These are phyloP conservation scores for Harpegnathos saltator DNA, from an alignment of 1,140 invertebrate genomes.

Conservation along the genomic window DNA sequence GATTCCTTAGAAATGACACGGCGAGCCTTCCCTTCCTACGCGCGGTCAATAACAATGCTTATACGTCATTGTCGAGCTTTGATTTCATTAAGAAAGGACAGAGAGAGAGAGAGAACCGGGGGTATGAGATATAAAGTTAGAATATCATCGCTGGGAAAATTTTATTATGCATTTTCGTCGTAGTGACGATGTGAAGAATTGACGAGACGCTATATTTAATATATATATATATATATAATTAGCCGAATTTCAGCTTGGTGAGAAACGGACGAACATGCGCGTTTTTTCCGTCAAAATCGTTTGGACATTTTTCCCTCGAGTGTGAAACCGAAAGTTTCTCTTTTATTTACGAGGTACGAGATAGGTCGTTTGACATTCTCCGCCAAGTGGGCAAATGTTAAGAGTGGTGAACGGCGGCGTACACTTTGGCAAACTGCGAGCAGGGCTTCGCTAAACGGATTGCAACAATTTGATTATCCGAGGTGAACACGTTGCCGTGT, in stretches of 20 bases:
- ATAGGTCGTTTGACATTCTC: conserved; percentile 20
- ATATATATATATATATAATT: no score
- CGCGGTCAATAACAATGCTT: conserved; percentile 76
- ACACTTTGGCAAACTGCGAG: conserved; percentile 34
- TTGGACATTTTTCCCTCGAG: background rate
- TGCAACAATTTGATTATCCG: conserved; percentile 82
- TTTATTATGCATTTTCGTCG: background rate
- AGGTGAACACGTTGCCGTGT: conserved; percentile 46
- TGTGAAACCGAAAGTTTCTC: background rate
- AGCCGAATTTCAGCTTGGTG: background rate
- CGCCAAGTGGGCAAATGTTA: conserved; percentile 31
- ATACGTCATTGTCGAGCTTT: conserved; percentile 44
- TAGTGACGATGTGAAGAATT: background rate
- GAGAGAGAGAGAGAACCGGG: no score
- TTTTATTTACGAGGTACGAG: background rate
- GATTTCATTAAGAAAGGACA: conserved; percentile 27
- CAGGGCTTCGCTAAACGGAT: conserved; percentile 84
- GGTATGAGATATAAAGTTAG: no score
- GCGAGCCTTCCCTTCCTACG: conserved; percentile 61
- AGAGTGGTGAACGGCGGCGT: conserved; percentile 43
- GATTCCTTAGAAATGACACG: conserved; percentile 84
- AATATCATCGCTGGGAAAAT: background rate
- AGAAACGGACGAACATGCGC: background rate
- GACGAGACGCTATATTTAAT: background rate
- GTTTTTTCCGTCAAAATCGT: background rate